Percentiles rank a stretch among this genome's conserved stretches.
These are phyloP conservation scores for Cryptophagus acutangulus DNA, from an alignment of 2,888 invertebrate genomes.

Conservation along the genomic window DNA sequence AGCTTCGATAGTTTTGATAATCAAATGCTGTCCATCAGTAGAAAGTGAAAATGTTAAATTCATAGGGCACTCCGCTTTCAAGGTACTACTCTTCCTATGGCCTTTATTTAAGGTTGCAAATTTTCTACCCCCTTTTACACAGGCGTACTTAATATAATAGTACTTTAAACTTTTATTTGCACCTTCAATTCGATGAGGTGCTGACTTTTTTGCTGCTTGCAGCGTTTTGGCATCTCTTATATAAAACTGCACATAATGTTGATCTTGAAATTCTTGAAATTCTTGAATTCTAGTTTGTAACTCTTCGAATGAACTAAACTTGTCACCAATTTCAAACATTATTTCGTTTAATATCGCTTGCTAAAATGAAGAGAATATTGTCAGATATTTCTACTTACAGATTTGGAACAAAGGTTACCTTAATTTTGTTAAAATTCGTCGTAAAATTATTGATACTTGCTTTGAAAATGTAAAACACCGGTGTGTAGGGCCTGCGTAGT, in stretches of 20 bases:
- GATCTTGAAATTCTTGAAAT: neutral
- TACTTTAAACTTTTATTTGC: neutral
- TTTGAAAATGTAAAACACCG: too few species aligned
- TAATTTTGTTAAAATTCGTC: too few species aligned
- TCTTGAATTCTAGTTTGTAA: neutral
- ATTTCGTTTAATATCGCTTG: too few species aligned
- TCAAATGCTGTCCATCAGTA: conserved; percentile 3
- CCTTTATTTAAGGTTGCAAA: neutral
- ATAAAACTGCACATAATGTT: conserved; percentile 1
- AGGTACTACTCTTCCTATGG: conserved; percentile 2
- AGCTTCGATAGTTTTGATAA: neutral
- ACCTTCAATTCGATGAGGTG: neutral
- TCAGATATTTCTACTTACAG: too few species aligned
- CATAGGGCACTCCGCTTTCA: neutral
- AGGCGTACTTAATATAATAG: neutral
- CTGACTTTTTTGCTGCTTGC: neutral
- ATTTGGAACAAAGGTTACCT: too few species aligned
- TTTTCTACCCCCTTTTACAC: neutral
- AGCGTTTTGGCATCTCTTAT: neutral
- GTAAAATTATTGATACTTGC: too few species aligned
- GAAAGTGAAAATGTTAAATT: neutral
- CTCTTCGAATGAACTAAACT: conserved; percentile 1
- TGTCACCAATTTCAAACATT: too few species aligned
- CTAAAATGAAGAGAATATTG: too few species aligned
- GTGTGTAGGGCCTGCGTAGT: too few species aligned